Evolutionary conservation across 2,113 vertebrate species (phyloP).

Genomic region (Xenus cinereus): DNA sequence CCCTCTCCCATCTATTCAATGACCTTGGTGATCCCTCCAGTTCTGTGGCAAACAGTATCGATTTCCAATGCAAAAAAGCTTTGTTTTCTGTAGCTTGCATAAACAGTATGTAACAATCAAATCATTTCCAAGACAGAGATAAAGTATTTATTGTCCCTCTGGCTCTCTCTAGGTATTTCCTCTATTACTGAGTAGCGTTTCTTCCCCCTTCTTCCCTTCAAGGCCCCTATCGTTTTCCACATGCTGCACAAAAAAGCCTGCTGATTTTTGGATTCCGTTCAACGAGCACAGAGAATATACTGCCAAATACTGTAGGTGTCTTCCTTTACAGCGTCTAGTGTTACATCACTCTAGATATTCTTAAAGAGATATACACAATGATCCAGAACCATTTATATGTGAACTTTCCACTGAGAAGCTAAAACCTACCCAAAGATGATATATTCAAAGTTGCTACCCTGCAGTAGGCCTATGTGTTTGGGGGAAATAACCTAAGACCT

Average conservation of each 20-base stretch:
- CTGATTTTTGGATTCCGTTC: background rate
- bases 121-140: background rate
- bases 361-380: background rate
- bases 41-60: background rate
- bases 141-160: background rate
- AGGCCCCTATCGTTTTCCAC: background rate
- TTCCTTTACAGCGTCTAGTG: background rate
- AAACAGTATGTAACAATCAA: background rate
- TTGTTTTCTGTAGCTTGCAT: background rate
- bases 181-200: background rate
- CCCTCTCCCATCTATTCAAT: background rate
- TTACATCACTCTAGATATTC: background rate
- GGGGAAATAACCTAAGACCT: background rate
- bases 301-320: background rate
- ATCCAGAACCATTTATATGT: background rate
- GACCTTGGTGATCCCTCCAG: background rate
- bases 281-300: background rate
- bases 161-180: background rate
- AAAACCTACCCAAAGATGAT: background rate
- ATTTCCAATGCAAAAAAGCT: background rate
- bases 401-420: background rate
- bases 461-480: background rate
- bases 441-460: background rate
- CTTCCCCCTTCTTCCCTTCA: rapidly evolving
- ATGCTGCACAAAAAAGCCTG: background rate